Conservation (phyloP, 2,797 vertebrate genomes). For the Clangula hyemalis region DNA sequence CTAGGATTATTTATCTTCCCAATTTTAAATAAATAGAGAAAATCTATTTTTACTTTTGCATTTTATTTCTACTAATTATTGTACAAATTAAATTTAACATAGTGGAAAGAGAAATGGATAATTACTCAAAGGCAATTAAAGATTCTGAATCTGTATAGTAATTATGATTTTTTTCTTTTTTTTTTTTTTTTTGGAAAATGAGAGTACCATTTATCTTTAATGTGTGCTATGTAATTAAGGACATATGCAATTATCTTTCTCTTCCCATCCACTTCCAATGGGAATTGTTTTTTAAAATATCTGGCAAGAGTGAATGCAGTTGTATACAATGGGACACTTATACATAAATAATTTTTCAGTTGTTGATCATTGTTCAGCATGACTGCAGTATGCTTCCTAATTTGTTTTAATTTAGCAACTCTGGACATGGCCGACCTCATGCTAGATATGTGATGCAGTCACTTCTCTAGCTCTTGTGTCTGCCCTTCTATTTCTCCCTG, state of each 20-base stretch:
- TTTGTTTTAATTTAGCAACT: not conserved
- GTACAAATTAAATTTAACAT: constrained; percentile 38
- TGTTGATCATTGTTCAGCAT: not conserved
- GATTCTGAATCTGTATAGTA: constrained; percentile 51
- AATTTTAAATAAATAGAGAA: constrained; percentile 27
- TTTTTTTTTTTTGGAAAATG: constrained; percentile 69
- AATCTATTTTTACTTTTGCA: constrained; percentile 24
- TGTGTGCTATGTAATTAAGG: constrained; percentile 60
- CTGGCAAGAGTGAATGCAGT: not conserved
- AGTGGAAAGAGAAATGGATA: constrained; percentile 37
- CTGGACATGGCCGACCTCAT: not conserved
- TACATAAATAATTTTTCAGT: not conserved
- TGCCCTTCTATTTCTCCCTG: not conserved
- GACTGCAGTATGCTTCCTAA: not conserved
- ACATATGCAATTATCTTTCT: constrained; percentile 58
- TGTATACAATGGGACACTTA: not conserved
- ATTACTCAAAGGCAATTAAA: constrained; percentile 71
- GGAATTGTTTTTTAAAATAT: constrained; percentile 18
- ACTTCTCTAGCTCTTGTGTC: not conserved
- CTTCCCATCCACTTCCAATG: constrained; percentile 27
- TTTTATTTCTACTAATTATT: constrained; percentile 53
- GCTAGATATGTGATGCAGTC: not conserved
- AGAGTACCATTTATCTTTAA: constrained; percentile 63
- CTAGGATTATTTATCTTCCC: not conserved
- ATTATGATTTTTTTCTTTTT: constrained; percentile 75